These are phyloP conservation scores for Drosophila setifemur DNA, from an alignment of 1,140 invertebrate species.

Conservation along the genomic window DNA sequence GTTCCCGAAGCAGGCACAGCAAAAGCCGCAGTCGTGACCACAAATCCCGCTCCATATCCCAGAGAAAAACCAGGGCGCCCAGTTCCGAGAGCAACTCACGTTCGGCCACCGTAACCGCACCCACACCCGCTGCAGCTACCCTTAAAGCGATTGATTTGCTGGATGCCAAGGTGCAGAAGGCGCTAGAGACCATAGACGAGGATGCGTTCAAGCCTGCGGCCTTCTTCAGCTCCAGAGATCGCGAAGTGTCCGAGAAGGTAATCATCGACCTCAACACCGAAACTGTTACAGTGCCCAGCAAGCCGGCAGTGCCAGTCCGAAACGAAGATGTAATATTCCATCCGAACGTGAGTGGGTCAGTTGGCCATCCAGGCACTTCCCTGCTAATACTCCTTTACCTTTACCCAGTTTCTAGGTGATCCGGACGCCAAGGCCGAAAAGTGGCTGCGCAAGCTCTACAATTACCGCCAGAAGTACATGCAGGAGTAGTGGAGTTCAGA, in stretches of 20 bases:
- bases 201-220: conserved; percentile 61
- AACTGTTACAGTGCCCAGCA: conserved; percentile 59
- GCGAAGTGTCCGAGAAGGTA: conserved; percentile 60
- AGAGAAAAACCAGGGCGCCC: conserved; percentile 48
- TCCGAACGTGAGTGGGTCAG: conserved; percentile 44
- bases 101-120: not conserved
- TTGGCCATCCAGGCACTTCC: not conserved
- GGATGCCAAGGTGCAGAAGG: conserved; percentile 65
- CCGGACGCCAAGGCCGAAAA: conserved; percentile 67
- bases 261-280: conserved; percentile 73
- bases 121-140: conserved; percentile 2
- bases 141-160: conserved; percentile 63
- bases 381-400: not conserved
- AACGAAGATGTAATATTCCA: conserved; percentile 68
- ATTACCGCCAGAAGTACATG: conserved; percentile 75
- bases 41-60: conserved; percentile 57
- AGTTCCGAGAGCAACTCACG: conserved; percentile 61
- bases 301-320: conserved; percentile 9
- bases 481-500: conserved; percentile 44
- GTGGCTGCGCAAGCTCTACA: conserved; percentile 76
- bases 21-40: conserved; percentile 54
- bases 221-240: conserved; percentile 66
- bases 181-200: conserved; percentile 72
- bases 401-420: conserved; percentile 67
- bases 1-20: conserved; percentile 63